Evolutionary conservation across 2,797 vertebrate species (phyloP), one percentile per base, ranked within the genome.

Genomic region (Chaenodraco wilsoni): DNA sequence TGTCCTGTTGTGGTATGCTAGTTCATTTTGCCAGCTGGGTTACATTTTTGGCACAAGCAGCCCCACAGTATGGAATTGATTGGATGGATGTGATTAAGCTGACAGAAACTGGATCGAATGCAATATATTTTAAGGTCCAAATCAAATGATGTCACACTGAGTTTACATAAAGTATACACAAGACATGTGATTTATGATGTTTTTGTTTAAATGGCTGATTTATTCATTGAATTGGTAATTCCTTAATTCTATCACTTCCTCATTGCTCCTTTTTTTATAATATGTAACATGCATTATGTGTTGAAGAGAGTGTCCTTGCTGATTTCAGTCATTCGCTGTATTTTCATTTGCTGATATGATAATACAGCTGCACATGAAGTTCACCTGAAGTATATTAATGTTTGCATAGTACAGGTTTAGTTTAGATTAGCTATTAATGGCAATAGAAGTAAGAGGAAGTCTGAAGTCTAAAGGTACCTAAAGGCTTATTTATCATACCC

Each of bases 31-130:
- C 54, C 61, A 21, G 69, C 57, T 51, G 64, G 59, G 27, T 77
- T 58, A 54, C 41, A 48, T 76, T 65, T 79, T 19, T 51, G 60
- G 63, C 79, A 48, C 56, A 56, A 16, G 70, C 54, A 74, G 63
- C 76, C 57, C 41, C 60, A 41, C 23, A 16, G 27, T 31, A 19
- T 23, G 16, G 66, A 44, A 50, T 19, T 67, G 72, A 48, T 31
- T 58, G 46, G 55, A 21, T n/a, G 31, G 9, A 44, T 41, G 13
- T 17, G 33, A 65, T 57, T 51, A 50, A 51, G 54, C 46, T 63
- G 64, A 62, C 21, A 21, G 51, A 44, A 70, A 17, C 12, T 8
- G 19, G 44, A 17, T 56, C 43, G 65, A 48, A 57, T 64, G n/a
- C 67, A 64, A 63, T 57, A 11, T n/a, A 65, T 72, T 21, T 23